Percentiles rank a stretch among this genome's conserved stretches.
Evolutionary conservation across 2,113 vertebrate species (phyloP).

Genomic region (Meriones unguiculatus): DNA sequence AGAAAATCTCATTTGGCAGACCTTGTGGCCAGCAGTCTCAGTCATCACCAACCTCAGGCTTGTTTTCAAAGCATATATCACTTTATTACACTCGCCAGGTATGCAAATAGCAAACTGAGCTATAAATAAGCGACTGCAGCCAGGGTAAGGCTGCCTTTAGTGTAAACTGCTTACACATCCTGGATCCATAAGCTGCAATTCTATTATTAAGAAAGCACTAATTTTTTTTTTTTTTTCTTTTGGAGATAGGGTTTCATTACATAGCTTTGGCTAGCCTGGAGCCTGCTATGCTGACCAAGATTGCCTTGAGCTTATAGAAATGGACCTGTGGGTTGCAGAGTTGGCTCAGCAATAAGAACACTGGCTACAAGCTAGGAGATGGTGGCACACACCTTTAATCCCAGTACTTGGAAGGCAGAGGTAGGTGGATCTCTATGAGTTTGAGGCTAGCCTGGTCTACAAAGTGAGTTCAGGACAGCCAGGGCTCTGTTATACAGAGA

Average conservation of each 20-base stretch:
- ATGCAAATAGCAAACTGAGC: neutral
- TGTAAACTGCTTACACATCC: neutral
- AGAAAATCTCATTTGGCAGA: neutral
- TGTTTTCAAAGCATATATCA: neutral
- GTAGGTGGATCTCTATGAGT: neutral
- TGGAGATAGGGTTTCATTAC: neutral
- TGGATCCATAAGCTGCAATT: neutral
- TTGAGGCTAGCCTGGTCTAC: neutral
- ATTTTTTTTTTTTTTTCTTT: neutral
- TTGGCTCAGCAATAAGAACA: neutral
- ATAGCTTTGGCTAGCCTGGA: neutral
- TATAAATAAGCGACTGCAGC: neutral
- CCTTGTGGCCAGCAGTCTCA: neutral
- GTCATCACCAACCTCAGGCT: neutral
- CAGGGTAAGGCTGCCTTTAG: neutral
- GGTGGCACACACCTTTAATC: neutral
- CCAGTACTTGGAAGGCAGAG: neutral
- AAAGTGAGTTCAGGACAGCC: neutral
- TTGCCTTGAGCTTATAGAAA: neutral
- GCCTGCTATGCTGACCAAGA: neutral
- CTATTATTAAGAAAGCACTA: neutral
- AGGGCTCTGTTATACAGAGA: neutral
- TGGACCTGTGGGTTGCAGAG: neutral
- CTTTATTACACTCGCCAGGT: neutral
- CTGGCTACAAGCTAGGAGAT: neutral